These are phyloP conservation scores for Gymnobelideus leadbeateri DNA, from an alignment of 2,113 vertebrate genomes.

Conservation along the genomic window DNA sequence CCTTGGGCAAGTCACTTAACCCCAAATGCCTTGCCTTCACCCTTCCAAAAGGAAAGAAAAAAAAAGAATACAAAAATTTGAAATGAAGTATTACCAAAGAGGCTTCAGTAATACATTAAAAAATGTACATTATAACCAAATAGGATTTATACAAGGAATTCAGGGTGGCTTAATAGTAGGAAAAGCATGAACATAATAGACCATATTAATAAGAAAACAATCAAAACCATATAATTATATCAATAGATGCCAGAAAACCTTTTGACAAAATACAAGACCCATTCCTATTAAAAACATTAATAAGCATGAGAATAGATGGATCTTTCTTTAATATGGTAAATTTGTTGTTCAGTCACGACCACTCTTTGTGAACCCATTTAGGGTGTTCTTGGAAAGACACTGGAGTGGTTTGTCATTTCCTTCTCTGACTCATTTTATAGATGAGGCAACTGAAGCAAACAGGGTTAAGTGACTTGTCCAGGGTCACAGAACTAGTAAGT, in stretches of 20 bases:
- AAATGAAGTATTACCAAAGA: background rate
- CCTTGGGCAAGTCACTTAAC: no score
- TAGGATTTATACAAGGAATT: background rate
- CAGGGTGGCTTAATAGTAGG: background rate
- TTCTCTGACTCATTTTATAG: no score
- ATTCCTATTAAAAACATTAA: background rate
- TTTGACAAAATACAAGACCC: background rate
- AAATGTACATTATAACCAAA: background rate
- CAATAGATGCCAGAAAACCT: background rate
- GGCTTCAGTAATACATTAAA: background rate
- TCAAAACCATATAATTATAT: background rate
- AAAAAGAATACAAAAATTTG: background rate
- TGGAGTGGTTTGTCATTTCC: no score
- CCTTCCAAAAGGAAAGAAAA: no score
- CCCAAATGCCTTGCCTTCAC: no score
- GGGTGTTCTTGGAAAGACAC: no score
- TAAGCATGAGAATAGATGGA: background rate
- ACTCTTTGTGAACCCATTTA: no score
- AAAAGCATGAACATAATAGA: background rate
- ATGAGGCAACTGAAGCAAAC: no score
- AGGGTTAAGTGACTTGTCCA: no score
- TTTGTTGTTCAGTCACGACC: no score
- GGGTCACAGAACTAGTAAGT: no score
- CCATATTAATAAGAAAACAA: background rate
- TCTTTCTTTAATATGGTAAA: no score